phyloP scores from a whole-genome alignment of 2,888 invertebrate species.

The Xestia rhomboidea region DNA sequence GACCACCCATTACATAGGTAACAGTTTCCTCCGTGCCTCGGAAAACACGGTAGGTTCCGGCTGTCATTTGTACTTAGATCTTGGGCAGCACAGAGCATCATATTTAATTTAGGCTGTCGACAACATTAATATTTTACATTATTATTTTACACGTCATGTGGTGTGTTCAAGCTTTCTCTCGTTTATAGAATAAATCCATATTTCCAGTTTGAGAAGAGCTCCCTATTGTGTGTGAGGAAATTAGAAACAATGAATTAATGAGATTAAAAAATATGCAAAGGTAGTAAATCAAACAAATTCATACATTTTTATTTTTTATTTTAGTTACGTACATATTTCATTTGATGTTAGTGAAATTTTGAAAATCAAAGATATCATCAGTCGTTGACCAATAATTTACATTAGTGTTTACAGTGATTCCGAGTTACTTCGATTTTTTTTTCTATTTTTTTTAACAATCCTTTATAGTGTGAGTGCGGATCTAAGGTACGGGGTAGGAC shows the following conservation, averaged over 20 bases:
- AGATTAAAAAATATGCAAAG: neutral
- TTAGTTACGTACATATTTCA: neutral
- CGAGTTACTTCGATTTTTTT: neutral
- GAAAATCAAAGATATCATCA: neutral
- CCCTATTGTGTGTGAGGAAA: neutral
- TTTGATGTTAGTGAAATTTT: neutral
- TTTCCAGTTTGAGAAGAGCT: too few species aligned
- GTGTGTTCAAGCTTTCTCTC: too few species aligned
- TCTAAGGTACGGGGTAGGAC: neutral
- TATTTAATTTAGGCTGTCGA: too few species aligned
- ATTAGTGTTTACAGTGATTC: neutral
- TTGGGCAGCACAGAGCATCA: too few species aligned
- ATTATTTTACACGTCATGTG: too few species aligned
- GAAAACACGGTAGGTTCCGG: too few species aligned
- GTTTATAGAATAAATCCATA: too few species aligned
- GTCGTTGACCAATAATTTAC: neutral
- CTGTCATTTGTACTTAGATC: too few species aligned
- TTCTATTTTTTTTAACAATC: neutral
- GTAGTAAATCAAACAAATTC: neutral
- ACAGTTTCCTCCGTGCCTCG: too few species aligned
- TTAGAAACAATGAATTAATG: neutral
- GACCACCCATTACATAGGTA: too few species aligned
- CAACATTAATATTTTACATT: too few species aligned
- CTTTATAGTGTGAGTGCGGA: neutral
- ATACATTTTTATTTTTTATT: neutral